Evolutionary conservation across 1,140 invertebrate species (phyloP).

Genomic region (Euglossa dilemma): DNA sequence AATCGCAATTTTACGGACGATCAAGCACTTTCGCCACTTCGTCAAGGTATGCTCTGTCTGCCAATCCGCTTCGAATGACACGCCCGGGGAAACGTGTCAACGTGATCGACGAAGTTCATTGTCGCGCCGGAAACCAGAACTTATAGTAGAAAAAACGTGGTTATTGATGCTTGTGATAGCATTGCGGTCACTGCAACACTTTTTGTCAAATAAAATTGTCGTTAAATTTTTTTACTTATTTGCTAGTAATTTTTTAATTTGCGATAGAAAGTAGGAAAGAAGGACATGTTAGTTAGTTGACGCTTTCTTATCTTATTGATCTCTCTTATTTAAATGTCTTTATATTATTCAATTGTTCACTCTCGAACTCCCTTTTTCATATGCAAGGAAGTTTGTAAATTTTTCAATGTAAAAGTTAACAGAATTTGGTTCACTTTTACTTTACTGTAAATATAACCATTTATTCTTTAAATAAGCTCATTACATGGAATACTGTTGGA

Average conservation of each 20-base stretch:
- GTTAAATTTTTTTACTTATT: not conserved
- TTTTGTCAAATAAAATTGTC: not conserved
- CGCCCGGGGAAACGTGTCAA: conserved; percentile 17
- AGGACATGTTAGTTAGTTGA: not conserved
- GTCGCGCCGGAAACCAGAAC: conserved; percentile 14
- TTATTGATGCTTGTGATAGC: not conserved
- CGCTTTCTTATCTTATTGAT: too few species aligned
- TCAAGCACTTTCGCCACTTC: conserved; percentile 52
- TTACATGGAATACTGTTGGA: not conserved
- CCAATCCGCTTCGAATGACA: conserved; percentile 35
- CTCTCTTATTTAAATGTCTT: too few species aligned
- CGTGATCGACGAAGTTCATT: conserved; percentile 48
- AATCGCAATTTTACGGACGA: conserved; percentile 52
- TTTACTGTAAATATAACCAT: not conserved
- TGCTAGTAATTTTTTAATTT: not conserved
- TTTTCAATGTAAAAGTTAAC: not conserved
- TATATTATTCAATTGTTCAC: not conserved
- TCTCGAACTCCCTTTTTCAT: too few species aligned
- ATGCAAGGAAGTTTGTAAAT: not conserved
- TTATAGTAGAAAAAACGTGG: not conserved
- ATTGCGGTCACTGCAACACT: too few species aligned
- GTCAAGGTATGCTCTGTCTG: conserved; percentile 41
- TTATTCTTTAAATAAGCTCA: not conserved
- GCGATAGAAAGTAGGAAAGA: not conserved
- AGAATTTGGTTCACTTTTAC: not conserved